Evolutionary conservation across 2,113 vertebrate species (phyloP).

Genomic region (Talpa occidentalis): DNA sequence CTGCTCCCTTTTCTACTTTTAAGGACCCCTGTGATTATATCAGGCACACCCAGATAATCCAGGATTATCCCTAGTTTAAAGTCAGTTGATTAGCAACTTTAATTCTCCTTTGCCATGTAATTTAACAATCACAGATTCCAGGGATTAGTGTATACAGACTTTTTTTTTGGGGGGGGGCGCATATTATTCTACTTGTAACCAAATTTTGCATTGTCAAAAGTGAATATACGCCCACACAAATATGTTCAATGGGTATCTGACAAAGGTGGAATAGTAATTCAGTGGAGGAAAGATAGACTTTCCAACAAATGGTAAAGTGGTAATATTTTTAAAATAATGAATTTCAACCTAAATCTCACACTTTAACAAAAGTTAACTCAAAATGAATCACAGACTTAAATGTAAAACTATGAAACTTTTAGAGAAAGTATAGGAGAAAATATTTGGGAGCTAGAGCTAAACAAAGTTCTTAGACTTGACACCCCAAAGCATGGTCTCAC

Average conservation of each 20-base stretch:
- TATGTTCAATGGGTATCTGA: not conserved
- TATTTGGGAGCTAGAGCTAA: not conserved
- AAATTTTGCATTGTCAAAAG: constrained; percentile 47
- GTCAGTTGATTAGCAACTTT: not conserved
- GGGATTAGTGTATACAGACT: not conserved
- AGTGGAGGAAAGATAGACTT: not conserved
- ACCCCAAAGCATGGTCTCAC: not conserved
- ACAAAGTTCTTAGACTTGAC: constrained; percentile 28
- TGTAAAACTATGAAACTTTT: not conserved
- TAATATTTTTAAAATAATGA: not conserved
- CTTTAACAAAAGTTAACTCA: constrained; percentile 36
- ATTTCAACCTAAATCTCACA: not conserved
- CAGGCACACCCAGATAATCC: not conserved
- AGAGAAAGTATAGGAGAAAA: not conserved
- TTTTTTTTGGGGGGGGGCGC: not conserved
- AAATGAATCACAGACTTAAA: not conserved
- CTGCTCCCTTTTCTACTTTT: constrained; percentile 28
- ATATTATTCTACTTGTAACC: not conserved
- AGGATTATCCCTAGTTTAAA: constrained; percentile 17
- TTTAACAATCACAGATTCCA: not conserved
- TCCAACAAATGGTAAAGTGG: not conserved
- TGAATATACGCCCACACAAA: not conserved
- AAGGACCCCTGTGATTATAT: not conserved
- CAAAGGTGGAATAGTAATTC: constrained; percentile 28
- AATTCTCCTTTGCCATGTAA: not conserved